Conservation (phyloP, 2,797 vertebrate species). For the Anisognathus igniventris region DNA sequence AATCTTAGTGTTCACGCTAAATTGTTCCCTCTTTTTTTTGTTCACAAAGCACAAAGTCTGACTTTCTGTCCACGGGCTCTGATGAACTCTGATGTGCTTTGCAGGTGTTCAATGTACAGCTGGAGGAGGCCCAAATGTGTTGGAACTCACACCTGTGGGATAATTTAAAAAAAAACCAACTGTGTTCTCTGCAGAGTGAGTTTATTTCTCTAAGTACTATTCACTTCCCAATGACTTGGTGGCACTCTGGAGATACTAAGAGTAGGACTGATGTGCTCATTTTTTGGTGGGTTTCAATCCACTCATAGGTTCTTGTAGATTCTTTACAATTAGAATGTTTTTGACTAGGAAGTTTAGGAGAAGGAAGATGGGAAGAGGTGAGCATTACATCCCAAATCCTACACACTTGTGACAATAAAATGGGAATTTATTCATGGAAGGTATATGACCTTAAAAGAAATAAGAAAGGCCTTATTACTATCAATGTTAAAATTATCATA, state of each 20-base stretch:
- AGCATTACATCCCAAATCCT: not conserved
- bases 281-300: not conserved
- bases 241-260: not conserved
- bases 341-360: not conserved
- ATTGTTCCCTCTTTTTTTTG: not conserved
- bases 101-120: not conserved
- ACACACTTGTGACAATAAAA: not conserved
- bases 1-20: not conserved
- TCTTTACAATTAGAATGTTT: not conserved
- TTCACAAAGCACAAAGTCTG: not conserved
- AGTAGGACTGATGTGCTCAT: not conserved
- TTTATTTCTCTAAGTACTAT: not conserved
- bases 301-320: not conserved
- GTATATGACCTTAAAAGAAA: not conserved
- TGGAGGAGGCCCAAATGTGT: not conserved
- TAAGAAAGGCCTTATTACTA: not conserved
- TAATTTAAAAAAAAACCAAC: rapidly evolving
- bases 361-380: not conserved
- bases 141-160: not conserved
- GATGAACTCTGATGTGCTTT: not conserved
- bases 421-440: not conserved
- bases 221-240: not conserved
- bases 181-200: not conserved
- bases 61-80: not conserved
- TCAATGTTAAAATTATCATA: not conserved